A percentile compares a stretch with the other conserved stretches of the same genome.
Evolutionary conservation across 37 sponge, comb jelly and placozoan species (phyloP).

Genomic region (Bolinopsis microptera): DNA sequence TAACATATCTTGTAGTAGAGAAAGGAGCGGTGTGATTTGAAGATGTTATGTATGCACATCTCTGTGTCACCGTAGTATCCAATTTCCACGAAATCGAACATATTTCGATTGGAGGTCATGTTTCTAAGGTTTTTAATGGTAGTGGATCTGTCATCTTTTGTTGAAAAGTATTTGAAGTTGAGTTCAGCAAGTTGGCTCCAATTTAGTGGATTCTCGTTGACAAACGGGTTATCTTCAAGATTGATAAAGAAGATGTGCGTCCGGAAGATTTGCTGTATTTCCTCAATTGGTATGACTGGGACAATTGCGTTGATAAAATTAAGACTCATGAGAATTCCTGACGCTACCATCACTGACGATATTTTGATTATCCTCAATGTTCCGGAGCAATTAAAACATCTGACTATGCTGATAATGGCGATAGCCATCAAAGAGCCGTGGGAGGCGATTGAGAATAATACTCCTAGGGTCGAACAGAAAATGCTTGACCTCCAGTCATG

Average conservation of each 20-base stretch:
- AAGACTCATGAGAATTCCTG: background rate
- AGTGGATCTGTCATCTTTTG: too few relatives aligned
- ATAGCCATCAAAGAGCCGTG: slow-evolving; percentile 38
- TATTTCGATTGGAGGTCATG: background rate
- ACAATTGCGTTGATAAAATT: background rate
- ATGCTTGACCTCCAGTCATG: slow-evolving; percentile 22
- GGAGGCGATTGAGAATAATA: slow-evolving; percentile 1
- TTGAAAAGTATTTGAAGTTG: background rate
- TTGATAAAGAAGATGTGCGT: background rate
- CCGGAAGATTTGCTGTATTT: background rate
- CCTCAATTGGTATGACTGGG: background rate
- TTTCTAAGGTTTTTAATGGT: background rate
- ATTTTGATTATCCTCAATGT: background rate
- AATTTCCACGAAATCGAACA: background rate
- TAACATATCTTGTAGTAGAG: background rate
- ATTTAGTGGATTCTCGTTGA: background rate
- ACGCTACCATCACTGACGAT: background rate
- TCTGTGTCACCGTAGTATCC: slow-evolving; percentile 50
- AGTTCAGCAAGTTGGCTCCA: background rate
- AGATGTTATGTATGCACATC: slow-evolving; percentile 38
- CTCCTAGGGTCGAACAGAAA: background rate
- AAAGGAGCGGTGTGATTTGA: background rate
- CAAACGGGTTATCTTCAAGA: background rate
- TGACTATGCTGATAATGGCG: slow-evolving; percentile 6
- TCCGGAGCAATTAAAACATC: background rate